A percentile compares a stretch with the other conserved stretches of the same genome.
These are phyloP conservation scores for Octomys mimax DNA, from an alignment of 2,797 vertebrate genomes.

Conservation along the genomic window DNA sequence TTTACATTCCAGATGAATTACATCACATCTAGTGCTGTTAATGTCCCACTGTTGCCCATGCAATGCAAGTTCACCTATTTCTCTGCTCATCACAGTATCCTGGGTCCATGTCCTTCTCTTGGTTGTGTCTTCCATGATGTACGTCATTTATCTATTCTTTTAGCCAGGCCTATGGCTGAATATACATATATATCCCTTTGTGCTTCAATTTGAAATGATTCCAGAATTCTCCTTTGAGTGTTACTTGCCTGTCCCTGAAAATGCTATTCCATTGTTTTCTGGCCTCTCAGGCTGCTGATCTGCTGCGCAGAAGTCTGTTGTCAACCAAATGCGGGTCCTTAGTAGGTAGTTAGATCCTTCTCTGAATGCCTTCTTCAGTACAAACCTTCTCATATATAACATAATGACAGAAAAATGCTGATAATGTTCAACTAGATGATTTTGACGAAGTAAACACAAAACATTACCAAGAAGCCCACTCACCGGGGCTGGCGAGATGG, in stretches of 20 bases:
- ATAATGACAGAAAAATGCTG: background rate
- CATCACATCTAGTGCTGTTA: fast-evolving
- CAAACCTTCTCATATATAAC: background rate
- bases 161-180: background rate
- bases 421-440: background rate
- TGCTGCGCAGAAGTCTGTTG: background rate
- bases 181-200: background rate
- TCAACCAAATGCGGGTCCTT: background rate
- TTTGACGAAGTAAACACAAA: background rate
- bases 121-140: background rate
- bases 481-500: too few species aligned
- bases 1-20: background rate
- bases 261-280: background rate
- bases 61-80: background rate
- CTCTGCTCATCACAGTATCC: background rate
- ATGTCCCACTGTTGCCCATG: too few species aligned
- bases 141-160: background rate
- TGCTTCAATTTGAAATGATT: background rate
- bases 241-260: background rate
- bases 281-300: background rate
- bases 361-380: background rate
- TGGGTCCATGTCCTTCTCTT: background rate
- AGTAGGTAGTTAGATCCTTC: background rate
- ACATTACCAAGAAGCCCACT: background rate
- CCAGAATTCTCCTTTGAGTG: background rate